Evolutionary conservation across 2,797 vertebrate species (phyloP).

Genomic region (Tokudaia muenninki): DNA sequence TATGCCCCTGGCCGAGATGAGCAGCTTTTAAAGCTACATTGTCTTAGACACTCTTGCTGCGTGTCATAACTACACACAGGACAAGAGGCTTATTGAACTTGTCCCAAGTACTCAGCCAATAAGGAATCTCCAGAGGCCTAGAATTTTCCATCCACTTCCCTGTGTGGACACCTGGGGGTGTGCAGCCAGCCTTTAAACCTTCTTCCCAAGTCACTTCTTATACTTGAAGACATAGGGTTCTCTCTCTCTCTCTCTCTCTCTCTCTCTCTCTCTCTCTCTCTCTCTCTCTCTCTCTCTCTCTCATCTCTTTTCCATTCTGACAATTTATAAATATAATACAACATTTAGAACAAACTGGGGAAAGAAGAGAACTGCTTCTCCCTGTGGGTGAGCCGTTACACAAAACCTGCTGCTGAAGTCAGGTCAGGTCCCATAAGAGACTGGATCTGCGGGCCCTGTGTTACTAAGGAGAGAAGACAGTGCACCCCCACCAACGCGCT

Average conservation of each 20-base stretch:
- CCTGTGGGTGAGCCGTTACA: neutral
- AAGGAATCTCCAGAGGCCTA: neutral
- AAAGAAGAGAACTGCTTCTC: neutral
- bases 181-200: neutral
- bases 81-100: neutral
- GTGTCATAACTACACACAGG: no score
- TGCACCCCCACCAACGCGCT: neutral
- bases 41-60: neutral
- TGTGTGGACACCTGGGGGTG: neutral
- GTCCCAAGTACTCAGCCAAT: no score
- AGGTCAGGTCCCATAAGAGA: neutral
- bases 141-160: no score
- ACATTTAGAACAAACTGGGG: neutral
- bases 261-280: neutral
- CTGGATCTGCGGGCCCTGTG: neutral
- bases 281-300: neutral
- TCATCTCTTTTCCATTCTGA: neutral
- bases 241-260: neutral
- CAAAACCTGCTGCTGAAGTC: neutral
- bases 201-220: neutral
- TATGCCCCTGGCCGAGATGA: fast-evolving
- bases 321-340: neutral
- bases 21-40: neutral
- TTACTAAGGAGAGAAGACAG: neutral
- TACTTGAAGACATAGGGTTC: neutral